Percentiles rank a stretch among this genome's conserved stretches.
These are phyloP conservation scores for Drosophila baimaii DNA, from an alignment of 1,140 invertebrate species.

Conservation along the genomic window DNA sequence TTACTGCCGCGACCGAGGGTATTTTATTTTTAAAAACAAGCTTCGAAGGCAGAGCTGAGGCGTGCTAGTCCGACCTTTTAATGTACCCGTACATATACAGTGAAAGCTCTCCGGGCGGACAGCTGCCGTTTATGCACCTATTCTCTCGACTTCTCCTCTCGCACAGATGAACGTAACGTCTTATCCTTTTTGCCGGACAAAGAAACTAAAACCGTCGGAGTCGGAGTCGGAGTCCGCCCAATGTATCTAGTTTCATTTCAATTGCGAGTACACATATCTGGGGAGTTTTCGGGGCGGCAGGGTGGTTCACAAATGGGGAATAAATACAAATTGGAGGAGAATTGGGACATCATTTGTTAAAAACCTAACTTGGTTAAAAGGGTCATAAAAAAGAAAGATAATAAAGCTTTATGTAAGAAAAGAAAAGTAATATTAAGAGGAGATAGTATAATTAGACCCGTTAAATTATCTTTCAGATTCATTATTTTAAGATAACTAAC, in stretches of 20 bases:
- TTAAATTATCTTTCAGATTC: no score
- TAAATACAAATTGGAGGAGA: no score
- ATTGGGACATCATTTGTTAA: no score
- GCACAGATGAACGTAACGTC: conserved; percentile 46
- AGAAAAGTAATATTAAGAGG: no score
- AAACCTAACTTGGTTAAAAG: no score
- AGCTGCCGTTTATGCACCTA: conserved; percentile 32
- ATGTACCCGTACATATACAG: conserved; percentile 36
- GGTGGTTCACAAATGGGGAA: not conserved
- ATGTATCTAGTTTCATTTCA: conserved; percentile 47
- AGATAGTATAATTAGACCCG: no score
- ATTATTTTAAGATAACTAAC: no score
- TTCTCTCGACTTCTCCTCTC: conserved; percentile 31
- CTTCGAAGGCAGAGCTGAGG: conserved; percentile 7
- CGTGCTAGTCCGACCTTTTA: conserved; percentile 35
- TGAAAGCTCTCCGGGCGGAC: conserved; percentile 40
- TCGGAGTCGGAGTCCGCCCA: conserved; percentile 22
- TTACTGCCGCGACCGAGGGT: not conserved
- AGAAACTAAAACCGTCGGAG: conserved; percentile 37
- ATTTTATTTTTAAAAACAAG: conserved; percentile 37
- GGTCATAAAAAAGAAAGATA: no score
- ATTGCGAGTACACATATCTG: conserved; percentile 36
- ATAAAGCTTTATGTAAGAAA: no score
- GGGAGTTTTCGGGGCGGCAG: conserved; percentile 1
- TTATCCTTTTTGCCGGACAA: conserved; percentile 48